Evolutionary conservation across 2,888 invertebrate genomes (phyloP), one percentile per base, ranked within the genome.

Genomic region (Mechanitis mazaeus): DNA sequence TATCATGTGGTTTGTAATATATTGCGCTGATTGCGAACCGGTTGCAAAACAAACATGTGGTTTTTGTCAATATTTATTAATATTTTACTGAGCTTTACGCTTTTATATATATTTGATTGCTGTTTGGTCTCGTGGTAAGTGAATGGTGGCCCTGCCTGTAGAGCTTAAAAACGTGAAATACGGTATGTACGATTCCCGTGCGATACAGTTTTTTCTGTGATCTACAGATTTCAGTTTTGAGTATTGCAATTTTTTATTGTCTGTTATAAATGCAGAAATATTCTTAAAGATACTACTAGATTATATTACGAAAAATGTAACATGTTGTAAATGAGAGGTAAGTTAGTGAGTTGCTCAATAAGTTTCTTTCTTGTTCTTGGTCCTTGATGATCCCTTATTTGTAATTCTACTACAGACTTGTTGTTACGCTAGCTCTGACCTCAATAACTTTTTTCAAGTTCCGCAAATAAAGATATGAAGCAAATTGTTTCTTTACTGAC

Each of bases 281-380:
- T 20, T 38, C 28, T 47, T 47, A 28, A 12, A 47, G 47, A 20
- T 1, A 20, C 47, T 20, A 47, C 47, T 20, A 47, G 47, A n/a
- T 47, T n/a, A 46, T 33, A 38, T 38, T 38, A 7, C 4, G 38
- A 38, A 38, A 38, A 64, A 68, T 60, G 71, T 68, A 68, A 69
- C 72, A 74, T 67, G 68, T 72, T 70, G 66, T 70, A 70, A 73
- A 70, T 68, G 69, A 69, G 69, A 55, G 56, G 56, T 69, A 71
- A 74, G 71, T 73, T 71, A 68, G 66, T 55, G 69, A 72, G 67
- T 74, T 69, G 64, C 59, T 65, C 62, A 64, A 66, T 68, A 72
- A 77, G 69, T 73, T 69, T 63, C 63, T 62, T 59, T 63, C 58
- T 64, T 62, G 63, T 66, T 63, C 58, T 64, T 60, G 64, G 64